Evolutionary conservation across 2,113 vertebrate genomes (phyloP), one percentile per base, ranked within the genome.

Genomic region (Neolamprologus variostigma): DNA sequence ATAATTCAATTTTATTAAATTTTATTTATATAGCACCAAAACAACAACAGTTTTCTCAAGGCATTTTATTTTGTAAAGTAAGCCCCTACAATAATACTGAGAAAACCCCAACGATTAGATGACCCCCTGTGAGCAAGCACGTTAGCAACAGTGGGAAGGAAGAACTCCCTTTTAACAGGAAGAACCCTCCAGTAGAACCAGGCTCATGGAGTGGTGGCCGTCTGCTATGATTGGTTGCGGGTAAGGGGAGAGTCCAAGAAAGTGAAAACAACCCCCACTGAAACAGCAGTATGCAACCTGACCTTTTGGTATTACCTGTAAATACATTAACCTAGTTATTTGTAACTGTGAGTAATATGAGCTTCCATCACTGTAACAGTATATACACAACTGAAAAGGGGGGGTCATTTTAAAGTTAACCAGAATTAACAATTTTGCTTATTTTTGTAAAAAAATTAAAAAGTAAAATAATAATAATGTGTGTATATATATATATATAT

Each of bases 11-110:
- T 63, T 35, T 12, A n/a, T 63, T 7, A 35, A 1, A 35, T 63
- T n/a, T n/a, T 35, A 35, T n/a, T 66, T 35, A 66, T 35, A 66
- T 66, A 66, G 61, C 31, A n/a, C 17, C 61, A 35, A 35, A 35
- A n/a, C 31, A 63, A 63, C 59, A 63, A 63, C 59, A 63, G 17
- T n/a, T 66, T 35, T 33, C 59, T 63, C 59, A 66, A 66, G 61
- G 59, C 17, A n/a, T 35, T 63, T 63, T 35, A 63, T 63, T 33
- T 63, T 63, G 59, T 35, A 35, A 63, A 35, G 59, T 35, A 35
- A 63, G 9, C 59, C 59, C 17, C 31, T n/a, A 35, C 59, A 63
- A 63, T 63, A 9, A 26, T 10, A 73, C 8, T 73, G 21, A 73
- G 37, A 68, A 68, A 68, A 13, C 6, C 1, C 59, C 59, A 63